Conservation (phyloP, 2,797 vertebrate genomes). For the Pipistrellus pygmaeus region DNA sequence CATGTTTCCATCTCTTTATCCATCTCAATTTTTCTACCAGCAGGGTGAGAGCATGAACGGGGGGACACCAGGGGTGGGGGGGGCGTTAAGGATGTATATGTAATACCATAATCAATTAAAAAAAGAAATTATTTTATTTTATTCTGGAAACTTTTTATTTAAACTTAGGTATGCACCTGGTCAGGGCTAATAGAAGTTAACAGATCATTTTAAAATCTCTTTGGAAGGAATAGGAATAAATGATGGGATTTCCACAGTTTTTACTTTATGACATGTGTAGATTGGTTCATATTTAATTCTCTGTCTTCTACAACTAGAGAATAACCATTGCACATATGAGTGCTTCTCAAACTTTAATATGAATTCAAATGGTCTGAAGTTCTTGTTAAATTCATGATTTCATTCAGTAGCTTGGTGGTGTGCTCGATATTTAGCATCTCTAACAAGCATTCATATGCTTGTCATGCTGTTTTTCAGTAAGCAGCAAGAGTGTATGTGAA, state of each 20-base stretch:
- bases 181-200: not conserved
- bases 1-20: too few relatives aligned
- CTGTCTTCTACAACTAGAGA: not conserved
- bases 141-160: not conserved
- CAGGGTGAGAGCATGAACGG: too few relatives aligned
- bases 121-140: not conserved
- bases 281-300: not conserved
- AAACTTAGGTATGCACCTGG: not conserved
- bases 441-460: not conserved
- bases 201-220: constrained; percentile 29
- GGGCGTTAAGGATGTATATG: too few relatives aligned
- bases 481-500: not conserved
- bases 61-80: too few relatives aligned
- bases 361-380: not conserved
- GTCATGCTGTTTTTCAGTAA: not conserved
- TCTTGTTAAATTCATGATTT: constrained; percentile 21
- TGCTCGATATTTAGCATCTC: not conserved
- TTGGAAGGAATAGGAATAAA: constrained; percentile 33
- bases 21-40: too few relatives aligned
- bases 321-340: not conserved
- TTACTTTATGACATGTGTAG: constrained; percentile 2
- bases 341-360: not conserved
- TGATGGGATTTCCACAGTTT: not conserved
- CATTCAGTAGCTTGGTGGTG: not conserved
- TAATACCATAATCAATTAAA: too few relatives aligned